Conservation (phyloP, 2,888 invertebrate genomes). For the Bursaphelenchus okinawaensis region DNA sequence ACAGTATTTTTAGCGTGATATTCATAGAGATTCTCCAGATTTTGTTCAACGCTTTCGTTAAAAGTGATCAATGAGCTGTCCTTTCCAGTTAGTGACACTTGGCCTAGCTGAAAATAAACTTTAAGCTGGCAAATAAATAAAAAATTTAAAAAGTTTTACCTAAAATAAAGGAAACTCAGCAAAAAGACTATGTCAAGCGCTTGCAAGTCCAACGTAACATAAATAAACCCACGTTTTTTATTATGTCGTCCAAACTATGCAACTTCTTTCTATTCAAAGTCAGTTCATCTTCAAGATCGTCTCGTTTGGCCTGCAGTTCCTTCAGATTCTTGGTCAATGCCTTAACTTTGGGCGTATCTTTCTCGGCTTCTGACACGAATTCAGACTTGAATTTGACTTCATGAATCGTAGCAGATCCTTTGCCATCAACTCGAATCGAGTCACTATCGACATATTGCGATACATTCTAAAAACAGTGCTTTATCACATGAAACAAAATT, state of each 20-base stretch:
- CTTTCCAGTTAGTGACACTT: constrained; percentile 7
- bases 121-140: background rate
- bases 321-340: constrained; percentile 17
- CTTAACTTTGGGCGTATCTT: constrained; percentile 25
- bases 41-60: constrained; percentile 12
- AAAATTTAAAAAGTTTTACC: background rate
- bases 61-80: constrained; percentile 7
- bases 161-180: no score
- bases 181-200: no score
- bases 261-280: constrained; percentile 34
- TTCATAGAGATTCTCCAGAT: constrained; percentile 17
- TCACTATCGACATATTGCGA: constrained; percentile 24
- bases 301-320: constrained; percentile 19
- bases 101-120: constrained; percentile 10
- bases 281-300: constrained; percentile 14
- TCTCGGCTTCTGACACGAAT: constrained; percentile 22
- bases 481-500: constrained; percentile 7
- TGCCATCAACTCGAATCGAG: constrained; percentile 47
- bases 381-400: constrained; percentile 36
- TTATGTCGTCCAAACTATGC: constrained; percentile 43
- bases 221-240: constrained; percentile 22
- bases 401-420: constrained; percentile 39
- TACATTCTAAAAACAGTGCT: constrained; percentile 31
- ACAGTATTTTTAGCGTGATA: constrained; percentile 18
- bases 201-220: no score